phyloP scores from a whole-genome alignment of 2,888 invertebrate genomes.

The Endomychus coccineus region DNA sequence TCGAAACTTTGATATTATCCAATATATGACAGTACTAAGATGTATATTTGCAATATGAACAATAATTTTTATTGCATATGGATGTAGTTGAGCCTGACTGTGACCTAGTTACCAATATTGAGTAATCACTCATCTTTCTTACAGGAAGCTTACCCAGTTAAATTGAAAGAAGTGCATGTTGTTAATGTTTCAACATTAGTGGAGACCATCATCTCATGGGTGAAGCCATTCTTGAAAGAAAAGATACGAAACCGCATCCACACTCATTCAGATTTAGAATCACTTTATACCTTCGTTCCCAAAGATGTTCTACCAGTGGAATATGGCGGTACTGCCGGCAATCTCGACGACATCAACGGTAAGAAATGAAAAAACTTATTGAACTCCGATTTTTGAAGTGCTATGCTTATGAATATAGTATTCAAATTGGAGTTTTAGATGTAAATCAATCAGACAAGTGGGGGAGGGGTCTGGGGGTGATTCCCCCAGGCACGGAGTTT shows the following conservation, averaged over 20 bases:
- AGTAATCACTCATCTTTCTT: no score
- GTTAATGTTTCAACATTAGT: conserved; percentile 77
- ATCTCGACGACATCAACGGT: conserved; percentile 63
- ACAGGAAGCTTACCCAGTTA: conserved; percentile 81
- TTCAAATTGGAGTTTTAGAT: no score
- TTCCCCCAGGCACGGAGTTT: no score
- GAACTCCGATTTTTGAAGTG: not conserved
- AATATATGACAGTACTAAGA: no score
- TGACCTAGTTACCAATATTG: no score
- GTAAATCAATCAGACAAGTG: no score
- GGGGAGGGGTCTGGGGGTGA: no score
- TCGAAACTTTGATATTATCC: no score
- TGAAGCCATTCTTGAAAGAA: conserved; percentile 80
- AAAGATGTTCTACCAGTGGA: conserved; percentile 74
- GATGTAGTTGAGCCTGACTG: no score
- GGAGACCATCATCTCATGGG: conserved; percentile 77
- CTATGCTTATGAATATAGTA: not conserved
- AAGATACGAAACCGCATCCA: conserved; percentile 78
- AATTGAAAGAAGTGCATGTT: conserved; percentile 79
- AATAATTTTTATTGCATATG: no score
- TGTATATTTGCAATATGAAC: no score
- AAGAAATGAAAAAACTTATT: not conserved
- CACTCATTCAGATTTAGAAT: conserved; percentile 67
- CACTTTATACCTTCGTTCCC: conserved; percentile 70
- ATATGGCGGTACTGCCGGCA: conserved; percentile 75